Conservation (phyloP, 2,888 invertebrate genomes). For the Antheraea assamensis region DNA sequence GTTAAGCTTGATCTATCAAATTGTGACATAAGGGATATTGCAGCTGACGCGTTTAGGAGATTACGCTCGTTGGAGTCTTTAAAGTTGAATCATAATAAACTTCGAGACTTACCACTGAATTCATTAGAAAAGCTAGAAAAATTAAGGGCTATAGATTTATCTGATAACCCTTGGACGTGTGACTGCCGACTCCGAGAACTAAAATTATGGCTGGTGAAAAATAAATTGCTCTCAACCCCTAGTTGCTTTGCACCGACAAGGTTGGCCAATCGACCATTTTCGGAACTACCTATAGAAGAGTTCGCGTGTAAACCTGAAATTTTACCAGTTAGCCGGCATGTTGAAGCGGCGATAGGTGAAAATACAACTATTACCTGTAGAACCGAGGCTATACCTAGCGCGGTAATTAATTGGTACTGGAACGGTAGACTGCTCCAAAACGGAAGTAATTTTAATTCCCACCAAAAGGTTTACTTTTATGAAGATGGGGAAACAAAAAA, state of each 20-base stretch:
- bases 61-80: slow-evolving; percentile 89
- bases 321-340: slow-evolving; percentile 87
- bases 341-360: slow-evolving; percentile 90
- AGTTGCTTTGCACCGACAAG: slow-evolving; percentile 88
- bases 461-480: slow-evolving; percentile 88
- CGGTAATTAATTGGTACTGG: slow-evolving; percentile 93
- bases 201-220: slow-evolving; percentile 90
- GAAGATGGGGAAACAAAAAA: slow-evolving; percentile 91
- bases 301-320: slow-evolving; percentile 94
- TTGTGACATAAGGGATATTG: slow-evolving; percentile 90
- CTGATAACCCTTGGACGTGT: slow-evolving; percentile 94
- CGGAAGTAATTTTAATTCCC: slow-evolving; percentile 89
- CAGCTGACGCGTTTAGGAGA: slow-evolving; percentile 87
- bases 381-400: slow-evolving; percentile 90
- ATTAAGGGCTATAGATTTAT: slow-evolving; percentile 90
- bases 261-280: slow-evolving; percentile 87
- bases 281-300: slow-evolving; percentile 89
- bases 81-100: slow-evolving; percentile 90
- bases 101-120: slow-evolving; percentile 87
- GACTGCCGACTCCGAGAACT: slow-evolving; percentile 92
- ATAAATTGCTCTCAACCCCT: slow-evolving; percentile 90
- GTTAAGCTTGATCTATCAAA: slow-evolving; percentile 92
- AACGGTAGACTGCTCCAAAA: slow-evolving; percentile 90
- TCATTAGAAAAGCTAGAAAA: slow-evolving; percentile 88
- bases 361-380: slow-evolving; percentile 93